A percentile compares a stretch with the other conserved stretches of the same genome.
These are phyloP conservation scores for Cephalopterus ornatus DNA, from an alignment of 2,113 vertebrate species.

Conservation along the genomic window DNA sequence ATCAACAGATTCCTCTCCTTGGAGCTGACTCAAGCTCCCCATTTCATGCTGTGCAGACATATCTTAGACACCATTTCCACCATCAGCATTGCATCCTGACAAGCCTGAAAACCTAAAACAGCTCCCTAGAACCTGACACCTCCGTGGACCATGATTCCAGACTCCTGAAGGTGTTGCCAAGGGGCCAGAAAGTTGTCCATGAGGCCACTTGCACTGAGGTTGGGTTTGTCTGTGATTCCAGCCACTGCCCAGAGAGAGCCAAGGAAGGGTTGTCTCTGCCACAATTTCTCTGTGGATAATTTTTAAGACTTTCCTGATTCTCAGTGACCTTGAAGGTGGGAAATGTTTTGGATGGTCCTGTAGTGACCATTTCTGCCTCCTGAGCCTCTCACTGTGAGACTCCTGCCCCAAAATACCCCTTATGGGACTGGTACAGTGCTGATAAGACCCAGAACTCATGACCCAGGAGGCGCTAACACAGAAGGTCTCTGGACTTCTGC, in stretches of 20 bases:
- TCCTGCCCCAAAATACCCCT: not conserved
- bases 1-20: not conserved
- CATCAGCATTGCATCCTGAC: not conserved
- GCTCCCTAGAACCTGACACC: not conserved
- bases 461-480: fast-evolving
- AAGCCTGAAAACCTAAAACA: not conserved
- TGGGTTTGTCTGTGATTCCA: not conserved
- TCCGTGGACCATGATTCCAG: not conserved
- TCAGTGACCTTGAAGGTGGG: not conserved
- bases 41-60: not conserved
- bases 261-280: not conserved
- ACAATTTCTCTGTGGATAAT: not conserved
- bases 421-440: not conserved
- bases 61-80: not conserved
- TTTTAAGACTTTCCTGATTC: not conserved
- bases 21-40: not conserved
- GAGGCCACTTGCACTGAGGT: not conserved
- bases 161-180: not conserved
- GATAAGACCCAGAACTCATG: not conserved
- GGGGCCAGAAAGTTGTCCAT: not conserved
- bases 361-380: not conserved
- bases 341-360: not conserved
- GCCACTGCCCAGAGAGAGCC: not conserved
- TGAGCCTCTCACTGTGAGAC: not conserved
- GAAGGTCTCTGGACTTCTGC: not conserved